Conservation (phyloP, 2,888 invertebrate species). For the Prenolepis imparis region DNA sequence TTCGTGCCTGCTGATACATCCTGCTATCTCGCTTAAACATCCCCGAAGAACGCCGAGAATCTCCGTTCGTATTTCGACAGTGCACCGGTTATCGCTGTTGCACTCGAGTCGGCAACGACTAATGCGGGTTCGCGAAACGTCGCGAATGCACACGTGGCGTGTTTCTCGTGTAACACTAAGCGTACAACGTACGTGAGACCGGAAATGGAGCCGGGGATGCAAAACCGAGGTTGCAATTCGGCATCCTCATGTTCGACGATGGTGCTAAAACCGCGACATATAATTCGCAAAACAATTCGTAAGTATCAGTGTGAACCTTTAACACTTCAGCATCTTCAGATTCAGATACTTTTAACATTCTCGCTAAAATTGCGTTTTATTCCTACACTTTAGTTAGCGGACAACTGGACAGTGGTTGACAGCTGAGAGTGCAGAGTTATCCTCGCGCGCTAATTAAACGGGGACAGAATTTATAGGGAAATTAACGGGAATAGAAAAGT, state of each 20-base stretch:
- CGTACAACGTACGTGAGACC: conserved; percentile 4
- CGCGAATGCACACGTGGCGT: conserved; percentile 2
- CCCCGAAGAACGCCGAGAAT: conserved; percentile 74
- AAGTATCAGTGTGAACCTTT: not conserved
- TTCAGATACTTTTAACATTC: not conserved
- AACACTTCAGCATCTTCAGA: not conserved
- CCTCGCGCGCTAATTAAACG: conserved; percentile 29
- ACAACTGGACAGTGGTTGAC: not conserved
- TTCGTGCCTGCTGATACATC: conserved; percentile 76
- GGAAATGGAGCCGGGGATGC: conserved; percentile 50
- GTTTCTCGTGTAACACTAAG: not conserved
- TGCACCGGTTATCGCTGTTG: conserved; percentile 33
- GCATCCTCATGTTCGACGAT: conserved; percentile 9
- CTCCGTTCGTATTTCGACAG: conserved; percentile 48
- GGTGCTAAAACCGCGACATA: not conserved
- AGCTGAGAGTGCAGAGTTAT: not conserved
- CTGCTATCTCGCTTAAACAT: conserved; percentile 78
- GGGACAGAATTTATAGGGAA: conserved; percentile 24
- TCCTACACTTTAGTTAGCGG: not conserved
- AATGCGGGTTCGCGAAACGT: conserved; percentile 14
- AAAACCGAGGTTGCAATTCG: conserved; percentile 9
- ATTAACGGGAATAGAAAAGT: conserved; percentile 23
- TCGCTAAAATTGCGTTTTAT: too few species aligned
- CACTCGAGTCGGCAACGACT: conserved; percentile 30
- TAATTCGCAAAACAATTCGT: not conserved